Evolutionary conservation across 1,140 invertebrate species (phyloP), one percentile per base, ranked within the genome.

Genomic region (Andrena cerasifolii): DNA sequence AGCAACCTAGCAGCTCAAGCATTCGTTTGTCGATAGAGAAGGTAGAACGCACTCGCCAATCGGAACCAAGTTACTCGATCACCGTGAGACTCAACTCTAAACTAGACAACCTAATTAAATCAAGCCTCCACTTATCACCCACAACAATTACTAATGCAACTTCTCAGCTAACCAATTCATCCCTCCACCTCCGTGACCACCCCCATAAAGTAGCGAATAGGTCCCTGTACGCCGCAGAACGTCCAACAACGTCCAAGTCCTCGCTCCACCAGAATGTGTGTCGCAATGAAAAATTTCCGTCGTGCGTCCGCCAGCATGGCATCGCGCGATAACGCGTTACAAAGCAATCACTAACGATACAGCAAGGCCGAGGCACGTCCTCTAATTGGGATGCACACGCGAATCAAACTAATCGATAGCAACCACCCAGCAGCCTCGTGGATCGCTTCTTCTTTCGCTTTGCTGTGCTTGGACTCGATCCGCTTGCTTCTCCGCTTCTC

Each of bases 351-450:
- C 66, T 77, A 77, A 70, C 56, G 56, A 77, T 12, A 26, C 54
- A 24, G 31, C 66, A 77, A 77, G 75, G 75, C 16, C 65, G 24
- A 5, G 7, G 24, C 45, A 40, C 33, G 36, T 51, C 18, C 63
- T 40, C 51, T 80, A 80, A 80, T 80, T 76, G 66, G 47, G 45
- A 68, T 53, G 59, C 59, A 65, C 66, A 66, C 58, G 74, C 66
- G 40, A 80, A 80, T 80, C 56, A 62, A 54, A 77, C 75, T 80
- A 77, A 77, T 77, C 75, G 75, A 77, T 77, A 77, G 12, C 26
- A 68, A 45, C 54, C 21, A 74, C 40, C 58, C 12, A 16, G 62
- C 1, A 8, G 26, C 51, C 61, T 33, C 76, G 21, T 36, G 43
- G 3, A 47, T 65, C 47, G 36, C 53, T 67, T 51, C 21, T 21